phyloP scores from a whole-genome alignment of 2,888 invertebrate species.

The Eupelmus urozonus region DNA sequence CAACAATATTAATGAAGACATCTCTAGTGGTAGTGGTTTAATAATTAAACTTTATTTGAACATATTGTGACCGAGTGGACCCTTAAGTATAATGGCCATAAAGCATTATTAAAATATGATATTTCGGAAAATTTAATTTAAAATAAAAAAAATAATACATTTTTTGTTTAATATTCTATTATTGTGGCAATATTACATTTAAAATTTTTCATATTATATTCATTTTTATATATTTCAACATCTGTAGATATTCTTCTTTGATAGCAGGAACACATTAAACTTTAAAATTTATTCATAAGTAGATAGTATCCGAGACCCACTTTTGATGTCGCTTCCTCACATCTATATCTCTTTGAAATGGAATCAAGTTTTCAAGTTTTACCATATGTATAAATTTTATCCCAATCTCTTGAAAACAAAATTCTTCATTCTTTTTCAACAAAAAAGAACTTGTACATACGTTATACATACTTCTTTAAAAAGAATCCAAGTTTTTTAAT shows the following conservation, averaged over 20 bases:
- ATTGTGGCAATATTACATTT: no score
- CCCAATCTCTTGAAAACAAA: neutral
- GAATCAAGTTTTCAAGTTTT: constrained; percentile 47
- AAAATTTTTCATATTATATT: no score
- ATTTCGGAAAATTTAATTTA: no score
- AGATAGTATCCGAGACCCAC: constrained; percentile 5
- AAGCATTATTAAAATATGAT: no score
- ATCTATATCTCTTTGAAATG: constrained; percentile 27
- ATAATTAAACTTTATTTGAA: no score
- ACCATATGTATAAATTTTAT: constrained; percentile 29
- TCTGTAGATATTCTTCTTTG: neutral
- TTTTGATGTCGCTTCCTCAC: constrained; percentile 32
- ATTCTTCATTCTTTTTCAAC: constrained; percentile 5
- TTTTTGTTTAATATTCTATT: no score
- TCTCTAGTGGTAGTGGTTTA: no score
- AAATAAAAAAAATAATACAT: neutral
- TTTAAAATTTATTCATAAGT: constrained; percentile 49
- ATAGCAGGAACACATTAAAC: constrained; percentile 36
- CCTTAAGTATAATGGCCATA: no score
- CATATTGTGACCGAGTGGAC: no score
- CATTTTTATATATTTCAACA: neutral
- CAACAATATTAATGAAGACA: no score
- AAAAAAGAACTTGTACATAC: neutral
- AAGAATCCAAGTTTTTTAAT: no score
- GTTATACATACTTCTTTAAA: no score